These are phyloP conservation scores for Chesias legatella DNA, from an alignment of 2,888 invertebrate species.

Conservation along the genomic window DNA sequence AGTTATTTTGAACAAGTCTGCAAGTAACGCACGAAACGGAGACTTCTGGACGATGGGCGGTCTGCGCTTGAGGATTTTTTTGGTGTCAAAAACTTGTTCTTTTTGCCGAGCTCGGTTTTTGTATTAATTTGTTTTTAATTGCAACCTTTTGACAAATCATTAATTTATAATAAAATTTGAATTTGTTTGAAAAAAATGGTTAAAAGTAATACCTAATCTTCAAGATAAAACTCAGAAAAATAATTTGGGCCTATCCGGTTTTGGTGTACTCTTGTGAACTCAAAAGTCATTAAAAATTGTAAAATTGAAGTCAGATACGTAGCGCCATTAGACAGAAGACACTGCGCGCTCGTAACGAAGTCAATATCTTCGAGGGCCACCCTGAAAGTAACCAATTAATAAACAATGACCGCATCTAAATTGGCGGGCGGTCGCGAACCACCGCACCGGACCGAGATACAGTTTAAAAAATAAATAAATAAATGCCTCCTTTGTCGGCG, in stretches of 20 bases:
- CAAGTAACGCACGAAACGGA: conserved; percentile 42
- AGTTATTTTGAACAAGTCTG: conserved; percentile 19
- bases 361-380: conserved; percentile 38
- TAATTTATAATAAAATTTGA: conserved; percentile 12
- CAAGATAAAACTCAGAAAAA: conserved; percentile 6
- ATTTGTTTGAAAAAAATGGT: conserved; percentile 9
- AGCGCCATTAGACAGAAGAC: background rate
- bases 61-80: conserved; percentile 2
- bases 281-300: conserved; percentile 9
- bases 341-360: too few species aligned
- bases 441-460: conserved; percentile 60
- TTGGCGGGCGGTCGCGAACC: conserved; percentile 55
- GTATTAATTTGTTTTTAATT: conserved; percentile 14
- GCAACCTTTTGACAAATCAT: conserved; percentile 6
- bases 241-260: conserved; percentile 15
- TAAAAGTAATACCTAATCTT: conserved; percentile 6
- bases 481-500: conserved; percentile 65
- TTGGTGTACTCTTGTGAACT: too few species aligned
- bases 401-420: conserved; percentile 31
- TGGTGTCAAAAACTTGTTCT: conserved; percentile 23
- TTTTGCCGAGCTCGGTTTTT: conserved; percentile 15
- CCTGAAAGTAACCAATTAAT: conserved; percentile 38
- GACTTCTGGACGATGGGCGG: conserved; percentile 5
- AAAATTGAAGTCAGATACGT: background rate
- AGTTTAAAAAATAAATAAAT: conserved; percentile 62